Evolutionary conservation across 1,140 invertebrate genomes (phyloP), one percentile per base, ranked within the genome.

Genomic region (Eurosta solidaginis): DNA sequence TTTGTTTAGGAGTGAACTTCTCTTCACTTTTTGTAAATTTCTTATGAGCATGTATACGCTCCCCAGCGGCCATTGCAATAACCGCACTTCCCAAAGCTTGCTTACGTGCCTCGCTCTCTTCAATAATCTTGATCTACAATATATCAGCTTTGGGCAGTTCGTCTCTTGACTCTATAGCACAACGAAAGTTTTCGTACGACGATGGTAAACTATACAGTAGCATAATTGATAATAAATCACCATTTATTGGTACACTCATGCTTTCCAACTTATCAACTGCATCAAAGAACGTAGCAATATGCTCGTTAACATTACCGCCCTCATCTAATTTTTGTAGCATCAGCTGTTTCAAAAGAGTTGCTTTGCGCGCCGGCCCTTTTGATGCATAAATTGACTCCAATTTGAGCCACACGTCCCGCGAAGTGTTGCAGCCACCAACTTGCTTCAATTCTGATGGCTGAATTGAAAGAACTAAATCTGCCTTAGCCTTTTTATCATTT

Each of bases 281-380:
- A 79, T 82, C 81, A 20, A 81, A 82, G 68, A 83, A 83, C 17
- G 79, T 78, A 14, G 76, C 78, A 6, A 82, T 47, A 76, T 82
- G 82, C 7, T 80, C 78, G n/a, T 78, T 52, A 3, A 81, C 33
- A 52, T 81, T 79, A 12, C 76, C 78, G 12, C 77, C 77, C 17
- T 81, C 81, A 20, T 73, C 20, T 78, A 83, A 78, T 42, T 77
- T 77, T 36, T 50, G 50, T 29, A 82, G 49, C 27, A 80, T 79
- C 1, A 82, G 40, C 54, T 78, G 77, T 76, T 85, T 84, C n/a
- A 85, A 49, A 12, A 83, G 77, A 9, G 80, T 83, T 3, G 80
- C 79, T 78, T 83, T 81, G 50, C 22, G 76, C 5, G 40, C 81
- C 4, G 81, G 82, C 2, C 81, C 81, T 79, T 80, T 80, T n/a